Evolutionary conservation across 2,888 invertebrate species (phyloP), one percentile per base, ranked within the genome.

Genomic region (Rhagonycha fulva): DNA sequence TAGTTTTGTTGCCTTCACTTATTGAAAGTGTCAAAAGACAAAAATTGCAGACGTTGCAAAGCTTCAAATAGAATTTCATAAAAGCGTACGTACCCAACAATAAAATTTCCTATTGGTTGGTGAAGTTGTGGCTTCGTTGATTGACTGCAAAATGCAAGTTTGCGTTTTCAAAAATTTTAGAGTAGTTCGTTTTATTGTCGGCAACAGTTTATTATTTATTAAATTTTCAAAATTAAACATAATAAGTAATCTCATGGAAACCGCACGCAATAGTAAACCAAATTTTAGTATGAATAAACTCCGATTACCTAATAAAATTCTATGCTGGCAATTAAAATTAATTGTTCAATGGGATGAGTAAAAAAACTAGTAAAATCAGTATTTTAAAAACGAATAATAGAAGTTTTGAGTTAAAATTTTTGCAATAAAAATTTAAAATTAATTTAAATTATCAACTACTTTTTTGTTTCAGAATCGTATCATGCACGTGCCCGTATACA

Each of bases 401-500:
- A n/a, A n/a, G n/a, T n/a, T n/a, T n/a, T n/a, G n/a, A n/a, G n/a
- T n/a, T n/a, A n/a, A n/a, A n/a, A n/a, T n/a, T n/a, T n/a, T n/a
- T n/a, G n/a, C n/a, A n/a, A n/a, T n/a, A n/a, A n/a, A n/a, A n/a
- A n/a, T n/a, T n/a, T n/a, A n/a, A n/a, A n/a, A n/a, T n/a, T n/a
- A n/a, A n/a, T 19, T 19, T 19, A 28, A 9, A 5, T 32, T 47
- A 47, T n/a, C n/a, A 47, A 47, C 7, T 47, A n/a, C n/a, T n/a
- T n/a, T n/a, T 28, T 60, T 68, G 61, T 78, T 76, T 47, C 75
- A 78, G 78, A 62, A 79, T 75, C 80, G 77, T 80, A 86, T 72
- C 80, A 87, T 87, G 87, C 86, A 85, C 80, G 84, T 85, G 79
- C 85, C 86, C 82, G 82, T 87, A 80, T 87, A 87, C 83, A 78